Evolutionary conservation across 2,797 vertebrate genomes (phyloP).

Genomic region (Etheostoma nigrum): DNA sequence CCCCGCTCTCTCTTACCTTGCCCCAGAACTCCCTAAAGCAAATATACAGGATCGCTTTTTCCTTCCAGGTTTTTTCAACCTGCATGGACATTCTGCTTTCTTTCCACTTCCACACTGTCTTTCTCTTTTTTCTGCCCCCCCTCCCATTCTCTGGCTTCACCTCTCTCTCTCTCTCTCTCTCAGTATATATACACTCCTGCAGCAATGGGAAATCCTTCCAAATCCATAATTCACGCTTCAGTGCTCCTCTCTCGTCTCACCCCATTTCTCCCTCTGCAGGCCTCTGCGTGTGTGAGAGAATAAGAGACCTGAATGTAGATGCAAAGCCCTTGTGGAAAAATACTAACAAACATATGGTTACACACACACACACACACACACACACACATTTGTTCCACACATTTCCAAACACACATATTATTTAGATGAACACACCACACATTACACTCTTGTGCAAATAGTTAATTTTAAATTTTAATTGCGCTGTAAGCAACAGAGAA

Average conservation of each 20-base stretch:
- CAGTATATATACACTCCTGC: slow-evolving; percentile 59
- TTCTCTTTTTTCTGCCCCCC: slow-evolving; percentile 17
- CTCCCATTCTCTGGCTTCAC: slow-evolving; percentile 40
- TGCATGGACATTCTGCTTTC: slow-evolving; percentile 35
- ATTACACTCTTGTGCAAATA: slow-evolving; percentile 55
- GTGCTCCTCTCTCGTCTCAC: slow-evolving; percentile 59
- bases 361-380: slow-evolving; percentile 18
- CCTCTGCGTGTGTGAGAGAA: slow-evolving; percentile 34
- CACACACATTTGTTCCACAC: background rate
- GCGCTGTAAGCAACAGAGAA: slow-evolving; percentile 47
- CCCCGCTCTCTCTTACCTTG: slow-evolving; percentile 27
- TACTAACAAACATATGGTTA: slow-evolving; percentile 61
- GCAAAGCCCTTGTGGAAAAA: slow-evolving; percentile 68
- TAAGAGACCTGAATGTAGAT: slow-evolving; percentile 70
- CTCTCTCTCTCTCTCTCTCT: slow-evolving; percentile 35
- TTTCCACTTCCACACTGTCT: slow-evolving; percentile 20
- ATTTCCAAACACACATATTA: slow-evolving; percentile 22
- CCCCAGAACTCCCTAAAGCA: slow-evolving; percentile 45
- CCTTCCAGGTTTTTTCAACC: slow-evolving; percentile 23
- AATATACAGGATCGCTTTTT: slow-evolving; percentile 19
- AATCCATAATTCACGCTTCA: slow-evolving; percentile 81
- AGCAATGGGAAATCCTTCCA: slow-evolving; percentile 82
- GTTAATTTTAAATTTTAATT: slow-evolving; percentile 59
- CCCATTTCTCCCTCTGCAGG: slow-evolving; percentile 62
- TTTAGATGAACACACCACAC: slow-evolving; percentile 40